A percentile compares a stretch with the other conserved stretches of the same genome.
phyloP scores from a whole-genome alignment of 2,888 invertebrate species.

The Globia sparganii region DNA sequence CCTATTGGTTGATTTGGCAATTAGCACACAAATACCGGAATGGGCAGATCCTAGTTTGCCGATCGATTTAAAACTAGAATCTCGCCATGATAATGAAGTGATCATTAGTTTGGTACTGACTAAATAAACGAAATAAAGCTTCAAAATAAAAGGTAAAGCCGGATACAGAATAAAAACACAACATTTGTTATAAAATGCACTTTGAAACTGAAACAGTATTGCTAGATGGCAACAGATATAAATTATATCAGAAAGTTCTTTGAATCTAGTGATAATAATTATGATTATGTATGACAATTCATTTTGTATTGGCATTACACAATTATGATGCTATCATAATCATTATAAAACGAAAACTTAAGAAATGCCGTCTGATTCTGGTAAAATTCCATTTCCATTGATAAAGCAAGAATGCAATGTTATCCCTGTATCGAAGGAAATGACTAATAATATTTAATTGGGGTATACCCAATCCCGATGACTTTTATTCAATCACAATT shows the following conservation, averaged over 20 bases:
- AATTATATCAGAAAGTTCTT: not conserved
- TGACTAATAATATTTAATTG: conserved; percentile 40
- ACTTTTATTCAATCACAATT: conserved; percentile 5
- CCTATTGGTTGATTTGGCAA: not conserved
- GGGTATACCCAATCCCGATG: conserved; percentile 32
- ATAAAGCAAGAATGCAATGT: conserved; percentile 22
- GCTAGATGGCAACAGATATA: conserved; percentile 13
- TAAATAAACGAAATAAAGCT: not conserved
- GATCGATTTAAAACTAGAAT: not conserved
- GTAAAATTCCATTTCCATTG: conserved; percentile 33
- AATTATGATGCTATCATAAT: conserved; percentile 18
- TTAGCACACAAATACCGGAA: not conserved
- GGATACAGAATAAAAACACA: not conserved
- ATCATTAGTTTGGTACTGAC: not conserved
- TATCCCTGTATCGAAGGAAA: conserved; percentile 3
- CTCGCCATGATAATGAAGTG: not conserved
- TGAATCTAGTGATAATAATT: conserved; percentile 2
- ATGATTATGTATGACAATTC: not conserved
- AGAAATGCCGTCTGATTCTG: conserved; percentile 1
- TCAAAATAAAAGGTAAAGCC: not conserved
- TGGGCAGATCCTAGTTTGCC: too few relatives aligned
- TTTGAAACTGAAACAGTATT: conserved; percentile 1
- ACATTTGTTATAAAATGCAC: not conserved
- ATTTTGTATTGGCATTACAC: conserved; percentile 6
- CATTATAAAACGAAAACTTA: conserved; percentile 8